Evolutionary conservation across 2,113 vertebrate species (phyloP).

Genomic region (Quiscalus mexicanus): DNA sequence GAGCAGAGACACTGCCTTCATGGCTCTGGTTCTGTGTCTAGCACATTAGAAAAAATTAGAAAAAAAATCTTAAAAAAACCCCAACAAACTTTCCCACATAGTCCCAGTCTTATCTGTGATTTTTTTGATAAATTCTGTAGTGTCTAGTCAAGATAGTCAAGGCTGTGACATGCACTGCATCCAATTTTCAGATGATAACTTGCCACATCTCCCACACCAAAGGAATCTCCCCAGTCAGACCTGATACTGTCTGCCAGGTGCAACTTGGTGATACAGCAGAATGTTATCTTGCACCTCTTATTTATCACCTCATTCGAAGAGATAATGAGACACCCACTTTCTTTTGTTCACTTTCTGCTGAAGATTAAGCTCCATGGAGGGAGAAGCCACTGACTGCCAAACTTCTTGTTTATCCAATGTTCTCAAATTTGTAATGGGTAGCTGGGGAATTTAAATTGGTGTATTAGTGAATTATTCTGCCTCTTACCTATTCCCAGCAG

Average conservation of each 20-base stretch:
- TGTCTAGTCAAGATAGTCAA: neutral
- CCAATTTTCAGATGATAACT: slow-evolving; percentile 11
- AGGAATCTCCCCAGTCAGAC: neutral
- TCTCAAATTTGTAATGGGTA: neutral
- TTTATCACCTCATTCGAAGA: neutral
- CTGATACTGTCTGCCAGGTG: slow-evolving; percentile 24
- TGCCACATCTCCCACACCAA: neutral
- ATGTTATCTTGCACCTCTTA: neutral
- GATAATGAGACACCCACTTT: neutral
- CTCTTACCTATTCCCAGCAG: neutral
- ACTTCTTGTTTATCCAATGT: neutral
- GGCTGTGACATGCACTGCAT: neutral
- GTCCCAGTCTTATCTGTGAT: neutral
- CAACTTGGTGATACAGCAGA: neutral
- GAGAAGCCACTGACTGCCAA: neutral
- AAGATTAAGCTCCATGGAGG: slow-evolving; percentile 24
- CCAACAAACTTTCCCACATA: neutral
- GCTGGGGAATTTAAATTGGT: neutral
- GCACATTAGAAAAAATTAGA: neutral
- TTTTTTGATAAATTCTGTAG: neutral
- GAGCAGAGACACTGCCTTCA: neutral
- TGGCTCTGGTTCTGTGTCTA: neutral
- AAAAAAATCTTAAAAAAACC: accelerated
- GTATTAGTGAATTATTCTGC: neutral
- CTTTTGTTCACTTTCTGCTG: neutral